Conservation (phyloP, 2,888 invertebrate genomes). For the Pristionchus exspectatus region DNA sequence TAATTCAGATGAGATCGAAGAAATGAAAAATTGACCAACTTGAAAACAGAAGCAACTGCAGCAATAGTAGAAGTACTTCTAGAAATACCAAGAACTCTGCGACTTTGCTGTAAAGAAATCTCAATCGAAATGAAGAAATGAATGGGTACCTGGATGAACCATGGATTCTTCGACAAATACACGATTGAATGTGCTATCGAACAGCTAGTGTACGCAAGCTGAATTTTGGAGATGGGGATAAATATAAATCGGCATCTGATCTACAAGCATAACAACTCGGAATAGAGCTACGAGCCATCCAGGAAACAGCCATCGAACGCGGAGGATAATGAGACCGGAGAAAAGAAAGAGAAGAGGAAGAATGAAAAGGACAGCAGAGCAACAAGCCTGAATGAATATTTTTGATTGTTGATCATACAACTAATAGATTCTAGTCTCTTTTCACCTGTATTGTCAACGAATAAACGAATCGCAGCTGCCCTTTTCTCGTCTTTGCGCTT, state of each 20-base stretch:
- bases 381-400: conserved; percentile 19
- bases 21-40: too few species aligned
- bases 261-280: neutral
- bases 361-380: neutral
- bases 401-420: too few species aligned
- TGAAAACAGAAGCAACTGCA: neutral
- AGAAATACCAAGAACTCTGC: neutral
- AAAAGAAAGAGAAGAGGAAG: conserved; percentile 5
- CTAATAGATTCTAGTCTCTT: too few species aligned
- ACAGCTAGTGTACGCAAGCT: neutral
- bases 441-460: conserved; percentile 20
- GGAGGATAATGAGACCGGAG: neutral
- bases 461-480: conserved; percentile 32
- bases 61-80: neutral
- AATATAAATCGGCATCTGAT: neutral
- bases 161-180: neutral
- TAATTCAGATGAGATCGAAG: too few species aligned
- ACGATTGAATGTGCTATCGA: neutral
- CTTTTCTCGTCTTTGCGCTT: neutral
- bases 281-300: neutral
- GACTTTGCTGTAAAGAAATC: neutral
- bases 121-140: neutral
- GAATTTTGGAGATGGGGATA: too few species aligned
- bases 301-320: neutral
- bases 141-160: neutral